Evolutionary conservation across 2,888 invertebrate species (phyloP).

Genomic region (Cynaeus angustus): DNA sequence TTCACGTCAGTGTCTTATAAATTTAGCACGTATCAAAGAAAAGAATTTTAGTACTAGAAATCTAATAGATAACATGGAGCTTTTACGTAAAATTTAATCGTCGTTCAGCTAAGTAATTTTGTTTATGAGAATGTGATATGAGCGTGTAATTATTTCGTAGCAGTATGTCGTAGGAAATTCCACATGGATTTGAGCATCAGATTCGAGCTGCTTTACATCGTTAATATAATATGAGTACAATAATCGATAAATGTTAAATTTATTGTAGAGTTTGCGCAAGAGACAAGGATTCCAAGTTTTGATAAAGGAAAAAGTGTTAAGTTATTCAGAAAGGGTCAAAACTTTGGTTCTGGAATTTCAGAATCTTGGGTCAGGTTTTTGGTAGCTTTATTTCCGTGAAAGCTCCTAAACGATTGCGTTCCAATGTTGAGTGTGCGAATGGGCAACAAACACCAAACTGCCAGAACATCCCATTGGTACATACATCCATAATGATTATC

Average conservation of each 20-base stretch:
- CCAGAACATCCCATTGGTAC: slow-evolving; percentile 34
- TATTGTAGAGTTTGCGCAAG: slow-evolving; percentile 12
- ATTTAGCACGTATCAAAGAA: background rate
- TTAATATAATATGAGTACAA: slow-evolving; percentile 26
- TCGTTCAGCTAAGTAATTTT: background rate
- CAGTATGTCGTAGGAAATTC: slow-evolving; percentile 18
- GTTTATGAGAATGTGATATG: slow-evolving; percentile 7
- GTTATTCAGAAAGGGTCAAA: too few species aligned
- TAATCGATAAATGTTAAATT: slow-evolving; percentile 21
- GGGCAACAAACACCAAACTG: slow-evolving; percentile 36
- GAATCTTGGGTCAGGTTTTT: background rate
- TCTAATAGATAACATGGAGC: background rate
- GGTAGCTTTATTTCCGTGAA: slow-evolving; percentile 3
- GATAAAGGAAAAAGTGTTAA: background rate
- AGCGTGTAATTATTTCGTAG: slow-evolving; percentile 17
- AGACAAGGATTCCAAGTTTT: background rate
- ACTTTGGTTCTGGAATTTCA: too few species aligned
- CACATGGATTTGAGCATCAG: slow-evolving; percentile 18
- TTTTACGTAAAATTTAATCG: background rate
- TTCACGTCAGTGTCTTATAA: slow-evolving; percentile 7
- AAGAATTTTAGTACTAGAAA: background rate
- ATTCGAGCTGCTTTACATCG: background rate
- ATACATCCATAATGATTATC: slow-evolving; percentile 50
- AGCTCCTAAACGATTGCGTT: slow-evolving; percentile 38
- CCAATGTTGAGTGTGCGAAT: slow-evolving; percentile 42